Evolutionary conservation across 2,797 vertebrate genomes (phyloP).

Genomic region (Diplodus puntazzo): DNA sequence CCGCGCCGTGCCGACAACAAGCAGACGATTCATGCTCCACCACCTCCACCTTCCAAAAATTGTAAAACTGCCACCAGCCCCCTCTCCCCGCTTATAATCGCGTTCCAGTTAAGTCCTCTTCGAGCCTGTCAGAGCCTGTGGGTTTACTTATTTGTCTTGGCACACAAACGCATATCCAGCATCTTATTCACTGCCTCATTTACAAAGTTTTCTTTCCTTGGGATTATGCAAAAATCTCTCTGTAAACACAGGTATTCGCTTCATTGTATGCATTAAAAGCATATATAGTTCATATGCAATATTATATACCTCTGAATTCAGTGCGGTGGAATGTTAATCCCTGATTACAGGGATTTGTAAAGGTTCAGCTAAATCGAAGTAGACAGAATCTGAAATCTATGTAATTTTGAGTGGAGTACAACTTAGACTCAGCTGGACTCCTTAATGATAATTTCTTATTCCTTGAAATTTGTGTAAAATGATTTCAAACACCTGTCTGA

Average conservation of each 20-base stretch:
- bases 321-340: slow-evolving; percentile 56
- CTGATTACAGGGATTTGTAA: slow-evolving; percentile 46
- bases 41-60: slow-evolving; percentile 17
- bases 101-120: slow-evolving; percentile 24
- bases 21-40: slow-evolving; percentile 11
- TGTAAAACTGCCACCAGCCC: not conserved
- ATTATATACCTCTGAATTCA: slow-evolving; percentile 15
- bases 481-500: too few species aligned
- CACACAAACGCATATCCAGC: not conserved
- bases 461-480: not conserved
- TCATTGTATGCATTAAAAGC: not conserved
- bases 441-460: not conserved
- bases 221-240: slow-evolving; percentile 9
- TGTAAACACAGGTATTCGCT: not conserved
- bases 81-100: not conserved
- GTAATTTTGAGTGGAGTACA: not conserved
- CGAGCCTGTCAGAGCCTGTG: slow-evolving; percentile 56
- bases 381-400: not conserved
- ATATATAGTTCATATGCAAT: not conserved
- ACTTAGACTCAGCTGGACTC: not conserved
- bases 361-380: slow-evolving; percentile 6
- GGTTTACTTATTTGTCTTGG: slow-evolving; percentile 46
- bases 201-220: slow-evolving; percentile 10
- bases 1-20: slow-evolving; percentile 11
- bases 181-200: slow-evolving; percentile 30